A percentile compares a stretch with the other conserved stretches of the same genome.
phyloP scores from a whole-genome alignment of 1,140 invertebrate species.

The Venturia canescens region DNA sequence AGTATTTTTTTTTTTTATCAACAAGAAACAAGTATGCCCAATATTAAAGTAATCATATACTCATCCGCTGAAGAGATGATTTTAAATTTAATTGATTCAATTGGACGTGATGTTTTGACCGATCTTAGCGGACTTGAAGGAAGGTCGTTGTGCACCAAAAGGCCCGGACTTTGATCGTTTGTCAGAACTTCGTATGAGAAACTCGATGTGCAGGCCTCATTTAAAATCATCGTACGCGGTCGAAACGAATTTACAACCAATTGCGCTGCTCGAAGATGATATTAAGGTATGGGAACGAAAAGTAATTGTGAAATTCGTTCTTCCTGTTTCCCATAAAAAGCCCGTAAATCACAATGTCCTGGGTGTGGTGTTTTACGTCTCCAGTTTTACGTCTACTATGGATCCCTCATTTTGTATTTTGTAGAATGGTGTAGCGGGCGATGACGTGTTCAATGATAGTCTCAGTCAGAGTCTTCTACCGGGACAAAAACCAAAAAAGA shows the following conservation, averaged over 20 bases:
- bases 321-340: too few relatives aligned
- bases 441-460: conserved; percentile 80
- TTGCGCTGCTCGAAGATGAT: conserved; percentile 82
- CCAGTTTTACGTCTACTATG: conserved; percentile 54
- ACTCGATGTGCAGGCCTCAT: conserved; percentile 91
- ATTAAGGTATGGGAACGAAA: conserved; percentile 81
- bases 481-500: conserved; percentile 78
- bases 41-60: conserved; percentile 19
- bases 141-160: conserved; percentile 63
- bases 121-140: conserved; percentile 79
- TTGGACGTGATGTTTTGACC: conserved; percentile 19
- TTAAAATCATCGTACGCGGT: conserved; percentile 92
- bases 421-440: conserved; percentile 74
- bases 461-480: conserved; percentile 79
- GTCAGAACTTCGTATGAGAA: conserved; percentile 87
- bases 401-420: conserved; percentile 57
- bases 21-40: conserved; percentile 51
- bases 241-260: conserved; percentile 85
- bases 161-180: conserved; percentile 74
- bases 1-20: too few relatives aligned
- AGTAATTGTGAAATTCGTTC: background rate
- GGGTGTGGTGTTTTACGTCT: conserved; percentile 42
- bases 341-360: too few relatives aligned
- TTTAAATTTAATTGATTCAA: background rate
- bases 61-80: background rate